A percentile compares a stretch with the other conserved stretches of the same genome.
phyloP scores from a whole-genome alignment of 2,888 invertebrate species.

The Lamellibrachia columna region DNA sequence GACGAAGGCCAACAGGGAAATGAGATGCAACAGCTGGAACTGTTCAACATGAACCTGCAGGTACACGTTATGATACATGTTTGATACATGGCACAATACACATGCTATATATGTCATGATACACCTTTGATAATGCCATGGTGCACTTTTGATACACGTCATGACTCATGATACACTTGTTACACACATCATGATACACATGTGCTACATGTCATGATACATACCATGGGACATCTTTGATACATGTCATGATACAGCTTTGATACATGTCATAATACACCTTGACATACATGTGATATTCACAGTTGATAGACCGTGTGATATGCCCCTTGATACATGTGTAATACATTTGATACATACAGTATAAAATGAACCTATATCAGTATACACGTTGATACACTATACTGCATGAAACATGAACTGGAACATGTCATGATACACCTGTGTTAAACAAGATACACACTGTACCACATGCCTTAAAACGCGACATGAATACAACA shows the following conservation, averaged over 20 bases:
- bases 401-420: neutral
- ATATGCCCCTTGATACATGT: too few species aligned
- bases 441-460: neutral
- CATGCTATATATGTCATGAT: neutral
- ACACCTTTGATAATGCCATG: neutral
- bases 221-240: neutral
- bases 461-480: neutral
- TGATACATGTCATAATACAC: neutral
- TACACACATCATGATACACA: neutral
- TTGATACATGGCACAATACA: neutral
- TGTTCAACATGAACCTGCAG: constrained; percentile 56
- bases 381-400: neutral
- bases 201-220: neutral
- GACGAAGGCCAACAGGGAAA: constrained; percentile 28
- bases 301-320: too few species aligned
- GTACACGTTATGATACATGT: constrained; percentile 37
- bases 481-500: neutral
- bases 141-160: neutral
- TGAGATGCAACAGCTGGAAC: constrained; percentile 52
- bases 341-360: neutral
- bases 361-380: neutral
- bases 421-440: neutral
- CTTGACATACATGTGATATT: neutral
- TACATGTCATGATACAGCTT: neutral
- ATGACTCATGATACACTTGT: neutral